Base-by-base conservation (phyloP, 2,888 invertebrate genomes). In the Stenchaetothrips biformis region DNA sequence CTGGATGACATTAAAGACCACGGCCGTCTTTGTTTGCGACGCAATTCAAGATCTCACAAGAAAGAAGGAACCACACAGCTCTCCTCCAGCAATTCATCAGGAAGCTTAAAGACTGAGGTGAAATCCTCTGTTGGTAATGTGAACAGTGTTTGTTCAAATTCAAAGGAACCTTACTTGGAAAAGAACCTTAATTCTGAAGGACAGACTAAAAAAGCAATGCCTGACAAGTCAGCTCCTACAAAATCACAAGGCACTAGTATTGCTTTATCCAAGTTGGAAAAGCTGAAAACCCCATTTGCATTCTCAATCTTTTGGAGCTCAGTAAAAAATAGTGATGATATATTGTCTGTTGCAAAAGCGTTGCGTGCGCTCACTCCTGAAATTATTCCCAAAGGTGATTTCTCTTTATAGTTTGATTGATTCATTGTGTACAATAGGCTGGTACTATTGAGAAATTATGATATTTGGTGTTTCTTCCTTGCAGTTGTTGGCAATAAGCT, bases 261-360 rank as follows among this genome's bases (percentile, higher is more conserved):
- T 25, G 67, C 67, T 25, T 25, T 74, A 25, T 7, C 21, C 11
- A 25, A 25, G 0, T 21, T 74, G n/a, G 67, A 74, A 11, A 74
- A 74, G 25, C 25, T 25, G 25, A 74, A 74, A 11, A 21, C 67
- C 11, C 67, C 67, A 8, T 21, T 21, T 25, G 21, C 67, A 7
- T 74, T 74, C 25, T 74, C 67, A 25, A 25, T 74, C 21, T 74
- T 74, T 21, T 74, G 67, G 67, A 74, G 25, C 67, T 74, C 67
- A 25, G 25, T 74, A 7, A 74, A 74, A 74, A 25, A 74, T 21
- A 25, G 21, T 21, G 25, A 74, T 25, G 67, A 74, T 11, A 25
- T 74, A 25, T 8, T 8, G 11, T 21, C 21, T 74, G 25, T 74
- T 7, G 67, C 67, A 8, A 74, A 74, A 74, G 67, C 67, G 7